Evolutionary conservation across 2,113 vertebrate genomes (phyloP), one percentile per base, ranked within the genome.

Genomic region (Formicarius rufipectus): DNA sequence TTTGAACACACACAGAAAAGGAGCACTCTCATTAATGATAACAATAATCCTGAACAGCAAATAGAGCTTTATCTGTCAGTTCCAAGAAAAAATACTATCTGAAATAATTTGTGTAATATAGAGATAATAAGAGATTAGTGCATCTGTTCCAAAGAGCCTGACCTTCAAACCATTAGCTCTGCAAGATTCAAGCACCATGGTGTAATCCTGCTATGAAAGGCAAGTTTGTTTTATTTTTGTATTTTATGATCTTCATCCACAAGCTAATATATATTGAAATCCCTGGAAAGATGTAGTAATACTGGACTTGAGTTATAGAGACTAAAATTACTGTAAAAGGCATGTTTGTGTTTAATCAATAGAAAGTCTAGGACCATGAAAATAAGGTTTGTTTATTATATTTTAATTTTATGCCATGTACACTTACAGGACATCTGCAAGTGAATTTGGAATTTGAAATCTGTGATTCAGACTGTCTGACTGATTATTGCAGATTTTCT

Each of bases 121-220:
- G 71, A 95, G 93, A 96, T 96, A 80, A 88, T 95, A 87, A 63
- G 84, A 95, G 96, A 96, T 97, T 91, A 96, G 85, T 45, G 59
- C 95, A 92, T 96, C 82, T 96, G 92, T 91, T 94, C 59, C 39
- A 77, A 79, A 87, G 47, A 92, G 59, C 50, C 75, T 84, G 96
- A 96, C 96, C 95, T 97, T 95, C 93, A 96, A 28, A 95, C 67
- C 95, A 31, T 67, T 91, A 86, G 55, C 64, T 83, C 91, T 74
- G 92, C 87, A 88, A 92, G 79, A 88, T 50, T 86, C 78, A 80
- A 84, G 63, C 90, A 72, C 76, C 50, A 40, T 93, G 79, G 59
- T 80, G 44, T 91, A 95, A 95, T 94, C 72, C 90, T 84, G 79
- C 64, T 91, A 53, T 93, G 76, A 94, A 95, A 95, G 82, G 93